phyloP scores from a whole-genome alignment of 2,113 vertebrate species.

The Mystacornis crossleyi region DNA sequence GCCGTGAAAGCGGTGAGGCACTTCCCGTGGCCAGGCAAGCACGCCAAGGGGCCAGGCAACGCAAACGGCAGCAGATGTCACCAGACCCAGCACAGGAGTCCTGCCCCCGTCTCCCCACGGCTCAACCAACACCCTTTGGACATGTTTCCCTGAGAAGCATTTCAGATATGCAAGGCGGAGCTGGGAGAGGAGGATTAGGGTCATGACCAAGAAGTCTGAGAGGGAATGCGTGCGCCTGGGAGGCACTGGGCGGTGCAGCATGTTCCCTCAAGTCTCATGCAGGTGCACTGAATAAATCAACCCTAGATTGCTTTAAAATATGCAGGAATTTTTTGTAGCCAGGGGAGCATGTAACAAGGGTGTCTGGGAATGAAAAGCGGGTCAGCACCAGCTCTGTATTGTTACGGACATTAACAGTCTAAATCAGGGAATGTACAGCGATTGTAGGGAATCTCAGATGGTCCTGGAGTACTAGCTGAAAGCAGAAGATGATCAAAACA shows the following conservation, averaged over 20 bases:
- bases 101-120: not conserved
- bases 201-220: slow-evolving; percentile 29
- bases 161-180: not conserved
- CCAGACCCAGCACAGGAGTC: accelerated
- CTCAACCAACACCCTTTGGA: not conserved
- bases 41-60: not conserved
- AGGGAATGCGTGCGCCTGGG: not conserved
- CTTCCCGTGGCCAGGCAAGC: not conserved
- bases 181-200: not conserved
- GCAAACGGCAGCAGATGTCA: not conserved
- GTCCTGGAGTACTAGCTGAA: not conserved
- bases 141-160: not conserved
- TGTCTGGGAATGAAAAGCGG: not conserved
- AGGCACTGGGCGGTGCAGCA: not conserved
- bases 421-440: not conserved
- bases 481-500: not conserved
- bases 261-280: slow-evolving; percentile 10
- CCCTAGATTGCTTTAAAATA: slow-evolving; percentile 19
- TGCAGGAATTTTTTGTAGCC: not conserved
- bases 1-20: not conserved
- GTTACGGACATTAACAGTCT: not conserved
- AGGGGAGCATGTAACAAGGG: not conserved
- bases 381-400: not conserved
- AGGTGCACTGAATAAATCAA: slow-evolving; percentile 62
- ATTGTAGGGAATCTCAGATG: not conserved